A percentile compares a stretch with the other conserved stretches of the same genome.
Conservation (phyloP, 2,888 invertebrate genomes). For the Clistopyga incitator region DNA sequence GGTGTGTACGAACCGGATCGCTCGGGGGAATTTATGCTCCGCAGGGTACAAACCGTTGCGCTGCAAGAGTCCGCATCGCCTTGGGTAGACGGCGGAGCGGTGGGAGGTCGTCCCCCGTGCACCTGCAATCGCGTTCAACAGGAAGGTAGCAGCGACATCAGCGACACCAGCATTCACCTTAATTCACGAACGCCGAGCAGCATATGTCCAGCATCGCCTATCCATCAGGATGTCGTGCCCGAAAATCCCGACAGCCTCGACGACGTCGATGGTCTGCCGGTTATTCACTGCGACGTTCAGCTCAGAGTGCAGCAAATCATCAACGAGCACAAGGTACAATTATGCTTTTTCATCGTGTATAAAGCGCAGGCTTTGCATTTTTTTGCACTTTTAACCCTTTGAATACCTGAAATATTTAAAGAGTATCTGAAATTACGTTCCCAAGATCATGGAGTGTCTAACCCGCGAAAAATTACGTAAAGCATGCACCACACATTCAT, state of each 20-base stretch:
- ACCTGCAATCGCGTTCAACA: constrained; percentile 77
- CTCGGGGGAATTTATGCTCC: constrained; percentile 47
- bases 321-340: constrained; percentile 90
- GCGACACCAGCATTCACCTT: constrained; percentile 83
- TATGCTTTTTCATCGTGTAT: not conserved
- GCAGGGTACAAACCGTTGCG: constrained; percentile 72
- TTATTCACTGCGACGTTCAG: constrained; percentile 90
- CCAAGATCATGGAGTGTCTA: not conserved
- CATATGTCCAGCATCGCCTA: constrained; percentile 87
- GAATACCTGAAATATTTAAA: not conserved
- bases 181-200: constrained; percentile 87
- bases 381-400: not conserved
- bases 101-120: constrained; percentile 71
- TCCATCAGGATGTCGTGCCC: constrained; percentile 79
- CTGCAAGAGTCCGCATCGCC: constrained; percentile 72
- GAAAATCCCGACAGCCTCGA: constrained; percentile 85
- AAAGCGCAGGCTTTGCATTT: not conserved
- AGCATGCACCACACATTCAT: too few species aligned
- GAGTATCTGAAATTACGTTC: not conserved
- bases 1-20: constrained; percentile 15
- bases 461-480: too few species aligned
- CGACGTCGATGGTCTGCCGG: constrained; percentile 91
- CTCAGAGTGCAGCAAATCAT: constrained; percentile 93
- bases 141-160: constrained; percentile 81
- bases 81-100: constrained; percentile 72